phyloP scores from a whole-genome alignment of 2,888 invertebrate species.

The Trachelus stipa region DNA sequence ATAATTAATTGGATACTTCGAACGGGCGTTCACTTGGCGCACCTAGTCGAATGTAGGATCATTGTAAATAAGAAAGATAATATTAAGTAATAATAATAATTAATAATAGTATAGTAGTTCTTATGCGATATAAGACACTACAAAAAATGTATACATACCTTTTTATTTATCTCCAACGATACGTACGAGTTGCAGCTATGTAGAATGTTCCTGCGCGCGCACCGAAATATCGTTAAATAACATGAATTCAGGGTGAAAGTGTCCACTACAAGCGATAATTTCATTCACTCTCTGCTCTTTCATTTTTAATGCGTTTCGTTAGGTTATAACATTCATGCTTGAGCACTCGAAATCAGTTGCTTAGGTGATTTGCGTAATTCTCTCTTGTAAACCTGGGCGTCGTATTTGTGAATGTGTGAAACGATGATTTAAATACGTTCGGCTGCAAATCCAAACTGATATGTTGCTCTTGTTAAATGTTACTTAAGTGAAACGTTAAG shows the following conservation, averaged over 20 bases:
- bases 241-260: not conserved
- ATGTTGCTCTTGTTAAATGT: not conserved
- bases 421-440: not conserved
- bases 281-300: not conserved
- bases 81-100: constrained; percentile 32
- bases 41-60: constrained; percentile 17
- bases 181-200: constrained; percentile 37
- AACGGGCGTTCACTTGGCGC: constrained; percentile 25
- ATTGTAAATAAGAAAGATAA: constrained; percentile 38
- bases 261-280: not conserved
- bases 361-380: not conserved
- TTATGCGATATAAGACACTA: constrained; percentile 30
- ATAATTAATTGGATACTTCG: constrained; percentile 23
- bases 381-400: not conserved
- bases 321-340: not conserved
- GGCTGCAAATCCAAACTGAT: not conserved
- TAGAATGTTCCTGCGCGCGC: constrained; percentile 43
- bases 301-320: not conserved
- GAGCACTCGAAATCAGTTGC: no score
- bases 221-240: not conserved
- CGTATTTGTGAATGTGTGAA: not conserved
- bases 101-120: not conserved
- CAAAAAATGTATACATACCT: constrained; percentile 24
- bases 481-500: not conserved
- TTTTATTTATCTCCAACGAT: constrained; percentile 39